These are phyloP conservation scores for Pseudococcus jackbeardsleyi DNA, from an alignment of 2,888 invertebrate genomes.

Conservation along the genomic window DNA sequence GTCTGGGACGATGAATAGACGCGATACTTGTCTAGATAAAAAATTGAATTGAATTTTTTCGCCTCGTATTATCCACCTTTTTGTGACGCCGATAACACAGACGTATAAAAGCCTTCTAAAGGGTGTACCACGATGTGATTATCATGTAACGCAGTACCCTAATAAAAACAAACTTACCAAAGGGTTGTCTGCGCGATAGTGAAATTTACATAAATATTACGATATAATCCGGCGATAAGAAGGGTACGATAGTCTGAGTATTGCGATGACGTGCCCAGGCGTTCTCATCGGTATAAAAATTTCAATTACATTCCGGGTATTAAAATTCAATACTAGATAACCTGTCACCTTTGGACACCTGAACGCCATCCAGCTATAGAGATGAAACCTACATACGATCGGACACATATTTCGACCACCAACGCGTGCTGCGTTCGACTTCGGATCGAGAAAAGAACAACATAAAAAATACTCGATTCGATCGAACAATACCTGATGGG, in stretches of 20 bases:
- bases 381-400: slow-evolving; percentile 5
- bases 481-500: slow-evolving; percentile 57
- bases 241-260: background rate
- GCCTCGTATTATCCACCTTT: slow-evolving; percentile 16
- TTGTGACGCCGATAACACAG: slow-evolving; percentile 38
- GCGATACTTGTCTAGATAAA: background rate
- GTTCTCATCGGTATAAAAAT: slow-evolving; percentile 5
- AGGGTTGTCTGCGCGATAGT: slow-evolving; percentile 12
- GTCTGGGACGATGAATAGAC: background rate
- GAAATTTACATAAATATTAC: slow-evolving; percentile 52
- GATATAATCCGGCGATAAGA: slow-evolving; percentile 43
- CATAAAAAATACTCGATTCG: slow-evolving; percentile 4
- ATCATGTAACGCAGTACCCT: slow-evolving; percentile 48
- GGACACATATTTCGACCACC: slow-evolving; percentile 4
- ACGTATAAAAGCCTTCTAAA: background rate
- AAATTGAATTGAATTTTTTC: slow-evolving; percentile 52
- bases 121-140: slow-evolving; percentile 19
- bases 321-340: slow-evolving; percentile 40
- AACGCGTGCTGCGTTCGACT: slow-evolving; percentile 28
- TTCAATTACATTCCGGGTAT: slow-evolving; percentile 36
- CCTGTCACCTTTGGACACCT: slow-evolving; percentile 34
- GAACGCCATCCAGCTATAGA: background rate
- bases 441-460: background rate
- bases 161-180: slow-evolving; percentile 49
- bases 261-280: background rate